These are phyloP conservation scores for Myocastor coypus DNA, from an alignment of 2,113 vertebrate genomes.

Conservation along the genomic window DNA sequence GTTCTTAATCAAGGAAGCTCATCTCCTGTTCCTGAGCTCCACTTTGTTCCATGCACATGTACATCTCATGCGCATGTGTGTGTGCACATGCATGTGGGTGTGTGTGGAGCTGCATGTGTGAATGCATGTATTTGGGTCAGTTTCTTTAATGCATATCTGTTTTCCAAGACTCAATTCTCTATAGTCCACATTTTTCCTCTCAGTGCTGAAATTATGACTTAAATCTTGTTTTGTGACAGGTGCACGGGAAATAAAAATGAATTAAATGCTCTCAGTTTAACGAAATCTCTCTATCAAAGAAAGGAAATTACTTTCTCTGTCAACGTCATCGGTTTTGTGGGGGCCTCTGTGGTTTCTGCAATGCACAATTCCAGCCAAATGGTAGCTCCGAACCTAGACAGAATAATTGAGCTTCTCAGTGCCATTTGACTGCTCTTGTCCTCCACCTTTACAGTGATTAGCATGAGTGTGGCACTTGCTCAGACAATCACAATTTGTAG, in stretches of 20 bases:
- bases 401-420: not conserved
- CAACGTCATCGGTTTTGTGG: not conserved
- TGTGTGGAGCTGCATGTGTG: not conserved
- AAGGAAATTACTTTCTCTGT: conserved; percentile 19
- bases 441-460: not conserved
- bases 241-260: conserved; percentile 6
- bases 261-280: not conserved
- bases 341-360: not conserved
- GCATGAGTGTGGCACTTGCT: not conserved
- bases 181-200: not conserved
- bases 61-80: not conserved
- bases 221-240: not conserved
- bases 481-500: not conserved
- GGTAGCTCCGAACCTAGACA: not conserved
- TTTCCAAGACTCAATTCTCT: conserved; percentile 1
- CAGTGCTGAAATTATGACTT: not conserved
- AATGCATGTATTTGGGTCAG: not conserved
- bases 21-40: not conserved
- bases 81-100: not conserved
- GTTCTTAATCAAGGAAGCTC: not conserved
- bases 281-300: conserved; percentile 11
- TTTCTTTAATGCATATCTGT: not conserved
- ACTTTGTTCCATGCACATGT: not conserved
- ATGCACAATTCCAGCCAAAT: not conserved
- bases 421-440: not conserved